Evolutionary conservation across 2,888 invertebrate species (phyloP).

Genomic region (Pachycephus smyrnensis): DNA sequence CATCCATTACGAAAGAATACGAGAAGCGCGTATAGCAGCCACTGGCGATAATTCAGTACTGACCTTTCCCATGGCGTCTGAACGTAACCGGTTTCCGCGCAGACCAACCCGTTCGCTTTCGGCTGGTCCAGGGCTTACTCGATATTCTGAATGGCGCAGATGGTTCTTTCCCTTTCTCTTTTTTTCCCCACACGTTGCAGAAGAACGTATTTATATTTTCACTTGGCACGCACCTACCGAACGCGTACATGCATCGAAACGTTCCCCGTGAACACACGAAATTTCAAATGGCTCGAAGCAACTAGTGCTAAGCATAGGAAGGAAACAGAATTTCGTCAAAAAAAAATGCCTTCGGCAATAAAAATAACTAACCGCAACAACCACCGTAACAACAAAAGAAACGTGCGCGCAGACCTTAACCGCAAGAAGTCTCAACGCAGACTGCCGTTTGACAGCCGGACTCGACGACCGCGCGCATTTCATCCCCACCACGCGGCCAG

Average conservation of each 20-base stretch:
- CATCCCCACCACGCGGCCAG: constrained; percentile 17
- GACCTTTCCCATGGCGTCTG: constrained; percentile 2
- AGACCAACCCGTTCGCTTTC: background rate
- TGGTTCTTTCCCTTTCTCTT: constrained; percentile 1
- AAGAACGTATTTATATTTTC: background rate
- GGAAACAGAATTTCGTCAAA: background rate
- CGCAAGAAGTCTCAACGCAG: background rate
- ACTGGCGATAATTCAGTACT: background rate
- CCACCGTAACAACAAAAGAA: background rate
- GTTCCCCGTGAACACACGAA: background rate
- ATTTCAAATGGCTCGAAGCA: background rate
- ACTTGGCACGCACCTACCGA: background rate
- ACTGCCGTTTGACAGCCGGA: constrained; percentile 36
- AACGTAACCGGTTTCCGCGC: constrained; percentile 3
- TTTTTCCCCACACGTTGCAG: background rate
- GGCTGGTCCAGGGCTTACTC: background rate
- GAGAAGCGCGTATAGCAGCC: background rate
- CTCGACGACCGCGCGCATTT: constrained; percentile 36
- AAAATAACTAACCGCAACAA: background rate
- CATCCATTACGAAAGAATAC: background rate
- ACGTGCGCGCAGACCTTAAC: background rate
- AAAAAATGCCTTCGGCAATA: background rate
- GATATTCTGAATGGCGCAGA: background rate
- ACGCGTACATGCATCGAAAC: background rate
- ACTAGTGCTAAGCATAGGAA: background rate